These are phyloP conservation scores for Stenopsyche tienmushanensis DNA, from an alignment of 1,140 invertebrate genomes.

Conservation along the genomic window DNA sequence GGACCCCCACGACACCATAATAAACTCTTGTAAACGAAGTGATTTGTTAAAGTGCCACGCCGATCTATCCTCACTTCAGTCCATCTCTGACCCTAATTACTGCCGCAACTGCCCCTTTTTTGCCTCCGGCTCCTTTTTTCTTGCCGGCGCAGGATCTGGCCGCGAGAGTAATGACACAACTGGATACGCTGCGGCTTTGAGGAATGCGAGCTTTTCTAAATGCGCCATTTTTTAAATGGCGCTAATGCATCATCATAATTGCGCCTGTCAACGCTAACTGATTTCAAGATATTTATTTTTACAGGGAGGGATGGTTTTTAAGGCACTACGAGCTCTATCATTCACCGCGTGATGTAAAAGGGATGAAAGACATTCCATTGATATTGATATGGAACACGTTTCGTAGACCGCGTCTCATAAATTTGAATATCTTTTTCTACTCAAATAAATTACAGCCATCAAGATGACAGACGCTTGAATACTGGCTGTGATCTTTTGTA, in stretches of 20 bases:
- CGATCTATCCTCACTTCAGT: constrained; percentile 22
- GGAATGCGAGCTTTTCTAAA: neutral
- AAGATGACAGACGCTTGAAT: too few species aligned
- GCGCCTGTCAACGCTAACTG: too few species aligned
- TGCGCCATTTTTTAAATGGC: neutral
- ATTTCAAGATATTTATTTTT: neutral
- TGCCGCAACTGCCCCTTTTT: neutral
- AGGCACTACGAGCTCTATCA: too few species aligned
- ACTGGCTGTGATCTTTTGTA: too few species aligned
- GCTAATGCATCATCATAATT: neutral
- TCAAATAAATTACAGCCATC: too few species aligned
- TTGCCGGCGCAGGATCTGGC: too few species aligned
- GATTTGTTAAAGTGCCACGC: constrained; percentile 37
- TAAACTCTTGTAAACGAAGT: constrained; percentile 34
- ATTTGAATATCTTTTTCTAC: too few species aligned
- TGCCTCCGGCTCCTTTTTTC: neutral
- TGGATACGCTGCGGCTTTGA: neutral
- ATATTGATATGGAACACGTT: too few species aligned
- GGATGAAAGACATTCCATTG: too few species aligned
- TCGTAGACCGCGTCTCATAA: too few species aligned
- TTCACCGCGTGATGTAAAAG: too few species aligned
- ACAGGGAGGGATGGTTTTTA: too few species aligned
- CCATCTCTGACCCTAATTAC: constrained; percentile 30
- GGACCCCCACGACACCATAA: constrained; percentile 28
- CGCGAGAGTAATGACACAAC: constrained; percentile 5